Evolutionary conservation across 2,888 invertebrate genomes (phyloP).

Genomic region (Macrophya annulata): DNA sequence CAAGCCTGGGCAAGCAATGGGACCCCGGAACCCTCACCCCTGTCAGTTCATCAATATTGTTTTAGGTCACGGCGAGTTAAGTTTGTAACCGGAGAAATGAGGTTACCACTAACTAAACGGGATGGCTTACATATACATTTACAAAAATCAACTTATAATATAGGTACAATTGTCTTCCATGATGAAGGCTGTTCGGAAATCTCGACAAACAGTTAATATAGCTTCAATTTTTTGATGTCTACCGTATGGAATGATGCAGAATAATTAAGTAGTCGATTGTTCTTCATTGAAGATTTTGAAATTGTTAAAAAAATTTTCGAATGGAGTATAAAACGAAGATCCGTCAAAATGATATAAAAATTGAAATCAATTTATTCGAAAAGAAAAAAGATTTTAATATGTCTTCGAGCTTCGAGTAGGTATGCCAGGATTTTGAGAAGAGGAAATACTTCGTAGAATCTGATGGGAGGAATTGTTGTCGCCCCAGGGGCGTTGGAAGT

Average conservation of each 20-base stretch:
- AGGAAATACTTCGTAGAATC: not conserved
- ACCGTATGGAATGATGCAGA: too few relatives aligned
- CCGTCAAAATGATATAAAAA: not conserved
- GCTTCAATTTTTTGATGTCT: too few relatives aligned
- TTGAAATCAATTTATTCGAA: not conserved
- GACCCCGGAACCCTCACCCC: constrained; percentile 62
- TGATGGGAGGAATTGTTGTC: not conserved
- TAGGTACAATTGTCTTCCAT: constrained; percentile 43
- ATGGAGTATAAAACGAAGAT: too few relatives aligned
- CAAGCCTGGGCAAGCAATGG: constrained; percentile 54
- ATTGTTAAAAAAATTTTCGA: not conserved
- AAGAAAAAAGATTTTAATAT: not conserved
- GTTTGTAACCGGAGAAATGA: constrained; percentile 63
- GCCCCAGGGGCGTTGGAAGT: not conserved
- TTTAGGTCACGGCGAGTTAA: constrained; percentile 67
- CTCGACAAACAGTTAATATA: constrained; percentile 24
- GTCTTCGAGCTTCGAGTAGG: not conserved
- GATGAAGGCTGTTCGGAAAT: not conserved
- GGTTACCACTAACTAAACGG: constrained; percentile 44
- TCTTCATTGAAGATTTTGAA: not conserved
- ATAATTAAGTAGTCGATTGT: not conserved
- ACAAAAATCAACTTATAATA: constrained; percentile 21
- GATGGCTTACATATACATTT: not conserved
- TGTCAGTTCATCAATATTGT: constrained; percentile 70
- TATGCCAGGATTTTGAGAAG: not conserved